Evolutionary conservation across 2,113 vertebrate species (phyloP).

Genomic region (Amblyornis subalaris): DNA sequence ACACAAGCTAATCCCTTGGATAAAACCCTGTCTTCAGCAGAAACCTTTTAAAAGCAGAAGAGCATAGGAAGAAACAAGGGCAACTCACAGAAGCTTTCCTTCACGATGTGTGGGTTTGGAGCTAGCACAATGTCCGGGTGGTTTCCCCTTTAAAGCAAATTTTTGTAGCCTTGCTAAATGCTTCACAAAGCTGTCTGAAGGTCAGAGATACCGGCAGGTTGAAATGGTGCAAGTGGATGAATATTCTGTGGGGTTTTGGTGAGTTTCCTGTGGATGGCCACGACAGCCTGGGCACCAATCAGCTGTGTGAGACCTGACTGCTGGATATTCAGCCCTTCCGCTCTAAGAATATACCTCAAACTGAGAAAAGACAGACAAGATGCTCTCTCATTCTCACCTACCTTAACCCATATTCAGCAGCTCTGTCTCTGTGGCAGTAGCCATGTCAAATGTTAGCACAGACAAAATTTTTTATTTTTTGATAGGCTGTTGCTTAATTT

Average conservation of each 20-base stretch:
- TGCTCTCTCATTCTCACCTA: not conserved
- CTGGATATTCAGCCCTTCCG: not conserved
- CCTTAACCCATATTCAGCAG: not conserved
- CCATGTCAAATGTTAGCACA: not conserved
- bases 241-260: not conserved
- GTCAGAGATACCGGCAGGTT: not conserved
- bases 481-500: not conserved
- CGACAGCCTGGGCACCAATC: not conserved
- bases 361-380: not conserved
- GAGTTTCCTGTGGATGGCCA: not conserved
- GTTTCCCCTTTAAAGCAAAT: not conserved
- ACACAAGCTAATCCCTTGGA: not conserved
- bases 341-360: not conserved
- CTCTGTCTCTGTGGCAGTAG: not conserved
- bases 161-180: not conserved
- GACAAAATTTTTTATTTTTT: not conserved
- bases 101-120: not conserved
- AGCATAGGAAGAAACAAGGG: not conserved
- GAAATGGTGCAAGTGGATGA: not conserved
- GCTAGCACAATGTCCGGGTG: not conserved
- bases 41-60: not conserved
- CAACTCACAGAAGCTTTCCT: slow-evolving; percentile 29
- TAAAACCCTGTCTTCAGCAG: not conserved
- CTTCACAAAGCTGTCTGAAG: not conserved
- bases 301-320: not conserved